Percentiles rank a stretch among this genome's conserved stretches.
Conservation (phyloP, 2,113 vertebrate genomes). For the Potamarius usumacintae region DNA sequence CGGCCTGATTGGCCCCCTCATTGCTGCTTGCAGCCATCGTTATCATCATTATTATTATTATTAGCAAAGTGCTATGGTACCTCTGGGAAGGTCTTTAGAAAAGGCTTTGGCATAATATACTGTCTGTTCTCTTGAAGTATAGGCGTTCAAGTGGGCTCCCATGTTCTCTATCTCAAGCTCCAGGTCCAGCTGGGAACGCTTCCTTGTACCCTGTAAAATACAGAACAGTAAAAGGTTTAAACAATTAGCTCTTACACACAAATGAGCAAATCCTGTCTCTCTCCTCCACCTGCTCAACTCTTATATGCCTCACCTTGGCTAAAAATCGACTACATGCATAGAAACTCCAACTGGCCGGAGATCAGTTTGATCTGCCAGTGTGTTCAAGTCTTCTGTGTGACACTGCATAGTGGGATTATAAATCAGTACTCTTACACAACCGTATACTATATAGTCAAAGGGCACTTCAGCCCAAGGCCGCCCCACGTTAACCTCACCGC, state of each 20-base stretch:
- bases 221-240: neutral
- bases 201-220: slow-evolving; percentile 85
- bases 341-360: neutral
- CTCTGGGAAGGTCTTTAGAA: slow-evolving; percentile 92
- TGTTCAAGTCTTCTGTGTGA: no score
- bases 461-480: no score
- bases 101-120: slow-evolving; percentile 98
- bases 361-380: neutral
- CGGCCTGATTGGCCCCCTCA: no score
- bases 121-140: slow-evolving; percentile 95
- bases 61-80: slow-evolving; percentile 64
- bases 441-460: no score
- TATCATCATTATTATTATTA: no score
- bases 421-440: neutral
- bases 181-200: slow-evolving; percentile 93
- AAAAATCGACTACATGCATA: neutral
- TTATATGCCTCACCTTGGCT: neutral
- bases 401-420: no score
- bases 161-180: slow-evolving; percentile 99
- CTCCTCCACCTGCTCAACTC: no score
- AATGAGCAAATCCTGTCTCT: no score
- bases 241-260: no score
- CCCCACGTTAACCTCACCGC: no score
- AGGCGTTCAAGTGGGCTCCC: slow-evolving; percentile 96
- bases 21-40: neutral